A percentile compares a stretch with the other conserved stretches of the same genome.
These are phyloP conservation scores for Coturnix japonica DNA, from an alignment of 2,113 vertebrate genomes.

Conservation along the genomic window DNA sequence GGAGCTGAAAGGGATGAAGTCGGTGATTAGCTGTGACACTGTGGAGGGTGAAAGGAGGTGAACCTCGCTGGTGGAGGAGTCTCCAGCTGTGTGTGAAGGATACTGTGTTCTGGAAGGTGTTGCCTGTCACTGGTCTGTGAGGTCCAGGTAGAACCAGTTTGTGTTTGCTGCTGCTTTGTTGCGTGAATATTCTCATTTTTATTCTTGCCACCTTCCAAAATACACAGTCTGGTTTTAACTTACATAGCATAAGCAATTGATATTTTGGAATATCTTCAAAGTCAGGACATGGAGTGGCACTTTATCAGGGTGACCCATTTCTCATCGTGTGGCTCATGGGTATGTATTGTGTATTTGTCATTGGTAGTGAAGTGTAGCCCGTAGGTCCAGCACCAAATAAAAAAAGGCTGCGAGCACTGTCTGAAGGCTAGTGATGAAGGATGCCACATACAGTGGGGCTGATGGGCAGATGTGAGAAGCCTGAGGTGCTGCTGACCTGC, in stretches of 20 bases:
- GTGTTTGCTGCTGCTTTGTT: neutral
- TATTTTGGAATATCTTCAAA: slow-evolving; percentile 36
- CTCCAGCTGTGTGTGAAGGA: neutral
- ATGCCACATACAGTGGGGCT: neutral
- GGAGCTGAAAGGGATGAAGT: neutral
- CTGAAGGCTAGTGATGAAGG: neutral
- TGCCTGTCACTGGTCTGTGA: neutral
- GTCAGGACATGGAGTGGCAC: neutral
- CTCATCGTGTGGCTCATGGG: neutral
- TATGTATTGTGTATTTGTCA: neutral
- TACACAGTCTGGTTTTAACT: neutral
- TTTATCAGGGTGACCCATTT: slow-evolving; percentile 33
- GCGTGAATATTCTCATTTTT: neutral
- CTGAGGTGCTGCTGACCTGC: neutral
- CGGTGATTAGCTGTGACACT: neutral
- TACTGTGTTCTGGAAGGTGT: neutral
- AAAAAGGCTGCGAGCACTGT: neutral
- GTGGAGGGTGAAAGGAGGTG: slow-evolving; percentile 6
- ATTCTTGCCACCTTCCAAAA: slow-evolving; percentile 13
- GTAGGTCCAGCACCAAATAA: neutral
- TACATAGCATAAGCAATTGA: neutral
- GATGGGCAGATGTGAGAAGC: neutral
- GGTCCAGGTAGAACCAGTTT: neutral
- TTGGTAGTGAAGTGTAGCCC: neutral
- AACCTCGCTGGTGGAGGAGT: neutral